A percentile compares a stretch with the other conserved stretches of the same genome.
Evolutionary conservation across 2,888 invertebrate genomes (phyloP).

Genomic region (Liposcelis brunnea): DNA sequence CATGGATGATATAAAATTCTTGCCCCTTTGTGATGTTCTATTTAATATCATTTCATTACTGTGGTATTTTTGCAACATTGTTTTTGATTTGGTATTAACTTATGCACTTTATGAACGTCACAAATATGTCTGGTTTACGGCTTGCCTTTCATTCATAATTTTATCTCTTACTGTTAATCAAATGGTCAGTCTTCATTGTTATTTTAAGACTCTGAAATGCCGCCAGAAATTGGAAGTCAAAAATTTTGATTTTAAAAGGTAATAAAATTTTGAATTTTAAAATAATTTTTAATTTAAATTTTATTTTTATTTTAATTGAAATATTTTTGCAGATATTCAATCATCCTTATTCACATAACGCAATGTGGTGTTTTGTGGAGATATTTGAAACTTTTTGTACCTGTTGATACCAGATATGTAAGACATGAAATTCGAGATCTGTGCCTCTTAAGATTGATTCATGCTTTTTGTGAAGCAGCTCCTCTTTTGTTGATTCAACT

Average conservation of each 20-base stretch:
- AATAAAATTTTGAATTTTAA: constrained; percentile 4
- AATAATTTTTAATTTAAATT: no score
- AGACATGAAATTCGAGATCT: constrained; percentile 60
- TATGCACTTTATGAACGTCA: constrained; percentile 61
- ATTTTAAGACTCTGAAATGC: constrained; percentile 1
- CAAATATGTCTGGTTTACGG: constrained; percentile 43
- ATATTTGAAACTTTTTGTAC: constrained; percentile 69
- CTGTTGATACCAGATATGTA: constrained; percentile 62
- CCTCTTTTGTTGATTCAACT: constrained; percentile 73
- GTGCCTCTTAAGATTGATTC: constrained; percentile 62
- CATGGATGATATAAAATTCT: constrained; percentile 40
- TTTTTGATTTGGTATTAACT: constrained; percentile 72
- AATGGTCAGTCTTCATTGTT: constrained; percentile 23
- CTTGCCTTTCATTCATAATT: constrained; percentile 50
- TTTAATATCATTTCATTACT: constrained; percentile 82
- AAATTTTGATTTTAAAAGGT: neutral
- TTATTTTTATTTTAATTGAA: no score
- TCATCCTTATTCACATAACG: constrained; percentile 37
- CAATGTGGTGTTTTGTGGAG: constrained; percentile 61
- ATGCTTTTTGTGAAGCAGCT: constrained; percentile 76
- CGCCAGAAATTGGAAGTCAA: constrained; percentile 11
- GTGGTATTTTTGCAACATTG: constrained; percentile 79
- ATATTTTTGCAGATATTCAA: constrained; percentile 16
- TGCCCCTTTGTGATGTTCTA: constrained; percentile 78
- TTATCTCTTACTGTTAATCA: constrained; percentile 60